Evolutionary conservation across 2,888 invertebrate genomes (phyloP).

Genomic region (Tiliacea citrago): DNA sequence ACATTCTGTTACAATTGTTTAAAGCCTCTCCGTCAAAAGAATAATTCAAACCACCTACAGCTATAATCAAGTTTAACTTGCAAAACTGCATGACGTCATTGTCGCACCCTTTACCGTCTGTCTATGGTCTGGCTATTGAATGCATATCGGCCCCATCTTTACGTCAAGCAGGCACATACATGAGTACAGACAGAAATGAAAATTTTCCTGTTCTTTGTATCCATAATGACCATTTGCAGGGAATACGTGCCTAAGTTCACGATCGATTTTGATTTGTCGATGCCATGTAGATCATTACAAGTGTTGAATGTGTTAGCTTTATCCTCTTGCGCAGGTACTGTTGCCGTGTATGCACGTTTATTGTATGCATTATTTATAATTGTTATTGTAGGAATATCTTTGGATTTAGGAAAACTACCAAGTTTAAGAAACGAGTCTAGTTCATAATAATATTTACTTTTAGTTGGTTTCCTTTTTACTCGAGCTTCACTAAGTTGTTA

Average conservation of each 20-base stretch:
- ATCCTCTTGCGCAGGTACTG: constrained; percentile 70
- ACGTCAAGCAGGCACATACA: constrained; percentile 70
- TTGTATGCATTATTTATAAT: constrained; percentile 66
- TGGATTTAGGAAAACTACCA: constrained; percentile 2
- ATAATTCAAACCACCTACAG: background rate
- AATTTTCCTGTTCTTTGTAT: constrained; percentile 86
- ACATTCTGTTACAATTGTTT: background rate
- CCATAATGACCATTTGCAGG: constrained; percentile 73
- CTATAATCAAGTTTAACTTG: constrained; percentile 28
- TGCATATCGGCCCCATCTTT: constrained; percentile 73
- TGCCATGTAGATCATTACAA: constrained; percentile 78
- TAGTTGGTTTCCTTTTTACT: background rate
- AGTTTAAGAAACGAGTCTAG: background rate
- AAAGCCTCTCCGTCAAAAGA: background rate
- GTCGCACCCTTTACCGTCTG: constrained; percentile 62
- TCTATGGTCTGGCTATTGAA: constrained; percentile 70
- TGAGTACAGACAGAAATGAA: constrained; percentile 64
- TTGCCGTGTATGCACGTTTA: constrained; percentile 45
- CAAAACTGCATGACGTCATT: constrained; percentile 54
- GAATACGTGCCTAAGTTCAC: constrained; percentile 78
- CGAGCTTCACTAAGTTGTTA: background rate
- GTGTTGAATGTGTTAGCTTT: constrained; percentile 75
- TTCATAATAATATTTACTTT: background rate
- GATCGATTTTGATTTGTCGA: constrained; percentile 80
- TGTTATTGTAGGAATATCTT: constrained; percentile 8